Evolutionary conservation across 2,113 vertebrate genomes (phyloP).

Genomic region (Labeo rohita): DNA sequence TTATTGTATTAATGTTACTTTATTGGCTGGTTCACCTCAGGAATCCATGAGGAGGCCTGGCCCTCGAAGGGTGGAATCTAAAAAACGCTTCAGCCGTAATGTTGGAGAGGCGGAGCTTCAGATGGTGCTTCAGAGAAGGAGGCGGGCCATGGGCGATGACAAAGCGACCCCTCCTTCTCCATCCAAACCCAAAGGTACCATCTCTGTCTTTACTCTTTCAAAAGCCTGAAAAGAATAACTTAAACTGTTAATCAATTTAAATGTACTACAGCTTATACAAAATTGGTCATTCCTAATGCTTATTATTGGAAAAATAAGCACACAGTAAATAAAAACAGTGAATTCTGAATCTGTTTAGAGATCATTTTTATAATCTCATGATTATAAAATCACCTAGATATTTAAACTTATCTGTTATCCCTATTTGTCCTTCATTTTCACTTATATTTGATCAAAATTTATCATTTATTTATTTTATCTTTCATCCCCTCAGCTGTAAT

Average conservation of each 20-base stretch:
- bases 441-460: too few relatives aligned
- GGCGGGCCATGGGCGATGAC: conserved; percentile 70
- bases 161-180: not conserved
- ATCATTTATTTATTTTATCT: too few relatives aligned
- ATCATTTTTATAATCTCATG: not conserved
- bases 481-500: too few relatives aligned
- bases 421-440: not conserved
- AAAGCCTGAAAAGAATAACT: not conserved
- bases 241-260: not conserved
- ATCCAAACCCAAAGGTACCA: conserved; percentile 58
- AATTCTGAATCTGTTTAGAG: not conserved
- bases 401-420: not conserved
- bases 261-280: not conserved
- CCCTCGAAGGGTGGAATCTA: conserved; percentile 52
- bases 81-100: conserved; percentile 61
- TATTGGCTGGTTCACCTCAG: conserved; percentile 53
- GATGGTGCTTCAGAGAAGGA: conserved; percentile 77
- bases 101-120: conserved; percentile 73
- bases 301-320: not conserved
- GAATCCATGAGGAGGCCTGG: conserved; percentile 56
- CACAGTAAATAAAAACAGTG: not conserved
- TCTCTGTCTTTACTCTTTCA: not conserved
- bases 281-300: not conserved
- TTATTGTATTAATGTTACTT: not conserved
- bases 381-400: not conserved